A percentile compares a stretch with the other conserved stretches of the same genome.
These are phyloP conservation scores for Peromyscus nudipes DNA, from an alignment of 2,797 vertebrate genomes.

Conservation along the genomic window DNA sequence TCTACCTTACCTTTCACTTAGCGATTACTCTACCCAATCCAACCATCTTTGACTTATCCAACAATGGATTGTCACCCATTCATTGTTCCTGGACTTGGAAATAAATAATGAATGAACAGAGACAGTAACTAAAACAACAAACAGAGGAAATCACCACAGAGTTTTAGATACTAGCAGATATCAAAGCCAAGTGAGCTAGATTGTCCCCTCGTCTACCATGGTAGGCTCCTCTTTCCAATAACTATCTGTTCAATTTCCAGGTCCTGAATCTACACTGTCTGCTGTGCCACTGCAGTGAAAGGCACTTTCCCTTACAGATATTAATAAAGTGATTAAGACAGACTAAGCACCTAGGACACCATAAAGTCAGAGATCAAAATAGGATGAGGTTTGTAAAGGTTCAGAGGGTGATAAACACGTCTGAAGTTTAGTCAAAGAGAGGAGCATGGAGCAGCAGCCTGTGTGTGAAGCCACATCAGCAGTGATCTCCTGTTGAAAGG, in stretches of 20 bases:
- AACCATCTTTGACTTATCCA: constrained; percentile 13
- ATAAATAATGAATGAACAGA: neutral
- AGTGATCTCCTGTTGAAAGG: neutral
- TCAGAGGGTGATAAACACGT: neutral
- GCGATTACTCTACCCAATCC: neutral
- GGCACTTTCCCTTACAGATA: neutral
- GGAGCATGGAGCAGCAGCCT: neutral
- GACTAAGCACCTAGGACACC: neutral
- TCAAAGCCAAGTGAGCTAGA: neutral
- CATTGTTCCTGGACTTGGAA: constrained; percentile 26
- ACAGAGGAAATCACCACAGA: neutral
- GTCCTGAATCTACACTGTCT: neutral
- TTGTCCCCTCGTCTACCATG: neutral
- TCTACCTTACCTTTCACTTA: neutral
- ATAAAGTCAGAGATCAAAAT: neutral
- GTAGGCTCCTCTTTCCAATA: neutral
- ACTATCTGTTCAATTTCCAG: neutral
- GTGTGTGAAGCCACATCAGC: neutral
- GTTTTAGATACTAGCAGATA: neutral
- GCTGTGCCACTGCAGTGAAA: neutral
- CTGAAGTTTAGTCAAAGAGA: neutral
- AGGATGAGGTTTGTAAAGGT: neutral
- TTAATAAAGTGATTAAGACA: neutral
- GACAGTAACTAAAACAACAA: neutral
- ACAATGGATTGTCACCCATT: neutral